Evolutionary conservation across 2,113 vertebrate genomes (phyloP).

Genomic region (Isichthys henryi): DNA sequence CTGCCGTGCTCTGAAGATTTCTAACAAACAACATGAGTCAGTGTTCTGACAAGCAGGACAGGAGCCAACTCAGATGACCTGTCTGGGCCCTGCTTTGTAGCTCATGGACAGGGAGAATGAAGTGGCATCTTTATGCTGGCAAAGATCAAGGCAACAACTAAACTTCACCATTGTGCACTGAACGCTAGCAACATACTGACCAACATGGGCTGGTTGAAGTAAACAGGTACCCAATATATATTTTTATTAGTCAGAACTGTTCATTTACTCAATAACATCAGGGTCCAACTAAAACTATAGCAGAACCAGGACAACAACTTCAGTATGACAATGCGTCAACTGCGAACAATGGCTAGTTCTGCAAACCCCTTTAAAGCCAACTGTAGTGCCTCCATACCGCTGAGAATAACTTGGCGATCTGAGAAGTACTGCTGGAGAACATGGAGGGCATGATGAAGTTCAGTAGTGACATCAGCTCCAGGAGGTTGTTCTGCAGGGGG

Average conservation of each 20-base stretch:
- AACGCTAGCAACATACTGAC: not conserved
- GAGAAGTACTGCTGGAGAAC: constrained; percentile 87
- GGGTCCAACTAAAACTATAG: not conserved
- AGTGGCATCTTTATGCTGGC: not conserved
- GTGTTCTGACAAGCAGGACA: not conserved
- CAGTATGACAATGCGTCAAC: not conserved
- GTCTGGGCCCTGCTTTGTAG: not conserved
- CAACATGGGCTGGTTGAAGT: not conserved
- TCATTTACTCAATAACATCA: not conserved
- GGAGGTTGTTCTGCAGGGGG: constrained; percentile 89
- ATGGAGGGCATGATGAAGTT: constrained; percentile 99
- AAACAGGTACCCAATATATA: not conserved
- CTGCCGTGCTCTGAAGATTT: constrained; percentile 79
- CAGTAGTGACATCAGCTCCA: constrained; percentile 91
- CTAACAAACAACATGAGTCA: constrained; percentile 50
- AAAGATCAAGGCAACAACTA: not conserved
- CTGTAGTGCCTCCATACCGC: constrained; percentile 53
- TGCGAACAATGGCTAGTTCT: not conserved
- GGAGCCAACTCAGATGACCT: not conserved
- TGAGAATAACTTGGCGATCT: constrained; percentile 92
- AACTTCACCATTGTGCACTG: not conserved
- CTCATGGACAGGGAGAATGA: not conserved
- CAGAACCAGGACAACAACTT: not conserved
- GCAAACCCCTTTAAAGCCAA: not conserved
- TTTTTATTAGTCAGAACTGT: not conserved